Conservation (phyloP, 2,113 vertebrate species). For the Forbesichthys agassizii region DNA sequence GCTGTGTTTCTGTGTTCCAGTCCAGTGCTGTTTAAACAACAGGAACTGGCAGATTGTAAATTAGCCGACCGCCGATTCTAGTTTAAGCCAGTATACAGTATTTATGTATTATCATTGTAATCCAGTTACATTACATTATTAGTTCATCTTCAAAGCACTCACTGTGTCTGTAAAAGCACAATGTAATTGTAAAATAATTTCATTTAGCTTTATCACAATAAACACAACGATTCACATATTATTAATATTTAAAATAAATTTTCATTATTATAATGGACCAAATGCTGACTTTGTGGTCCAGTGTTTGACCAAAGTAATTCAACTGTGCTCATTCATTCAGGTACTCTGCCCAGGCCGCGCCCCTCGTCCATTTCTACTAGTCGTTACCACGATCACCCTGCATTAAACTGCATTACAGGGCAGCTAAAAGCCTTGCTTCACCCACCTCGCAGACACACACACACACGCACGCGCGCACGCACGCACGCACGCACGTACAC, state of each 20-base stretch:
- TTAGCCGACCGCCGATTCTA: no score
- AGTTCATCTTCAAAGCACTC: no score
- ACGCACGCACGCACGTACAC: background rate
- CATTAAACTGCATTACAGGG: slow-evolving; percentile 59
- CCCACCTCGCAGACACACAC: background rate
- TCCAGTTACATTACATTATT: no score
- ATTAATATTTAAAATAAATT: no score
- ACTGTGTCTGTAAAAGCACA: no score
- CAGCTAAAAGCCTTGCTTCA: slow-evolving; percentile 32
- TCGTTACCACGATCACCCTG: slow-evolving; percentile 57
- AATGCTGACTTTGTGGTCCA: background rate
- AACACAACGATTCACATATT: no score
- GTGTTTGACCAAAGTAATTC: background rate
- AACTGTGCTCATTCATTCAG: background rate
- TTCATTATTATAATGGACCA: background rate
- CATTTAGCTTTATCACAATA: no score
- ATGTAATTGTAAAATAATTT: no score
- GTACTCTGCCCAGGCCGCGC: no score
- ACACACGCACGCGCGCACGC: background rate
- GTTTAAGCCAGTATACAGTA: no score
- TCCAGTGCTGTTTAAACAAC: background rate
- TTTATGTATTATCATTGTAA: background rate
- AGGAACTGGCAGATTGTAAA: background rate
- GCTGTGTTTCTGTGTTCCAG: background rate
- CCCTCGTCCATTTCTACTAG: slow-evolving; percentile 38